Percentiles rank a stretch among this genome's conserved stretches.
phyloP scores from a whole-genome alignment of 2,113 vertebrate species.

The Myrmecophaga tridactyla region DNA sequence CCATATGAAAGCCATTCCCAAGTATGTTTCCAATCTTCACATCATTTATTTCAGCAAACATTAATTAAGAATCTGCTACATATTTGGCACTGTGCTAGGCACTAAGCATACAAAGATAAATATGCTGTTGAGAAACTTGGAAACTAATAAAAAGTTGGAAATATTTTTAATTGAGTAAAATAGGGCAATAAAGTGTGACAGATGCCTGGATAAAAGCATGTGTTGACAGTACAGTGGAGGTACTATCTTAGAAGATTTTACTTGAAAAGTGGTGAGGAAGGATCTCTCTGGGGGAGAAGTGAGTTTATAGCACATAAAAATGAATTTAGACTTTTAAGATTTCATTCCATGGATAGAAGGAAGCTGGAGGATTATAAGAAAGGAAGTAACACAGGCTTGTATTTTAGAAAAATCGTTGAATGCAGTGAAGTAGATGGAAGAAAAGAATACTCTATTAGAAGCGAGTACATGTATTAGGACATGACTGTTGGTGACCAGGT shows the following conservation, averaged over 20 bases:
- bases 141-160: background rate
- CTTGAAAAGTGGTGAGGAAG: background rate
- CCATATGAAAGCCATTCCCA: background rate
- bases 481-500: background rate
- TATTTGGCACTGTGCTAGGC: background rate
- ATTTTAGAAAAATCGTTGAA: background rate
- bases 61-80: background rate
- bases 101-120: background rate
- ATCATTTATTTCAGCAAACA: conserved; percentile 9
- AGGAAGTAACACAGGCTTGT: background rate
- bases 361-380: background rate
- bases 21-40: background rate
- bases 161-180: background rate
- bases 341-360: background rate
- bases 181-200: background rate
- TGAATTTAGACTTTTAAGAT: background rate
- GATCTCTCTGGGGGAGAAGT: background rate
- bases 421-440: background rate
- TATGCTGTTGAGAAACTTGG: background rate
- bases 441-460: background rate
- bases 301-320: background rate
- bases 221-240: background rate
- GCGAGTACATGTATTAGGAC: background rate
- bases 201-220: background rate
- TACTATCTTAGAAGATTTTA: background rate